Percentiles rank a stretch among this genome's conserved stretches.
Conservation (phyloP, 2,888 invertebrate genomes). For the Lathronympha strigana region DNA sequence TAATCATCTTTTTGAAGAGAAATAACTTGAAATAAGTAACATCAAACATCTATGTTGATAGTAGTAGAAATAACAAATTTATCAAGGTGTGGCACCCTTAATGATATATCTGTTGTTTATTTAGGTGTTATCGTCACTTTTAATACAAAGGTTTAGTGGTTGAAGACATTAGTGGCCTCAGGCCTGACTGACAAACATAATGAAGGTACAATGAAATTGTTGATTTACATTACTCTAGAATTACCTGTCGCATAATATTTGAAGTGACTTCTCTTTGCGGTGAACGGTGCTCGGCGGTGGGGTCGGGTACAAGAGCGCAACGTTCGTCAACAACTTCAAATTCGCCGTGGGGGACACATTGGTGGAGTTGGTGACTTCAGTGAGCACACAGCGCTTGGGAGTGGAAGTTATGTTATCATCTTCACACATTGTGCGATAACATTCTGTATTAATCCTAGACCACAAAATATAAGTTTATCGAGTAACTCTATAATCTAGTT, state of each 20-base stretch:
- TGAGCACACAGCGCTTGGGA: constrained; percentile 81
- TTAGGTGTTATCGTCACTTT: too few species aligned
- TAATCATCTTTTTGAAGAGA: too few species aligned
- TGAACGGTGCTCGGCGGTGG: constrained; percentile 79
- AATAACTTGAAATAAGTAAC: too few species aligned
- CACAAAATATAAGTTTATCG: constrained; percentile 74
- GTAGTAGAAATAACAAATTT: too few species aligned
- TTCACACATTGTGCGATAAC: constrained; percentile 81
- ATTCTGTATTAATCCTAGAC: constrained; percentile 72
- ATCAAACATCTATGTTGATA: too few species aligned
- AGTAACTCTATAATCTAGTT: constrained; percentile 65
- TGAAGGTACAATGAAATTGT: too few species aligned
- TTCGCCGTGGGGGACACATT: constrained; percentile 87
- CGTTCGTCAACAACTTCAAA: constrained; percentile 86
- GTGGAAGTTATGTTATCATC: constrained; percentile 80
- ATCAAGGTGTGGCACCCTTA: too few species aligned
- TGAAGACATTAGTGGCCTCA: too few species aligned
- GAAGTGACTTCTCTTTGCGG: constrained; percentile 85
- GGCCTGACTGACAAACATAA: too few species aligned
- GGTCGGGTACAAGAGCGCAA: constrained; percentile 83
- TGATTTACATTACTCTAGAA: constrained; percentile 26
- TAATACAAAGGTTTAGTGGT: too few species aligned
- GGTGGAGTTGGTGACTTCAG: constrained; percentile 82
- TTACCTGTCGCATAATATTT: constrained; percentile 85
- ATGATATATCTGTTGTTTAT: too few species aligned